Evolutionary conservation across 2,113 vertebrate species (phyloP).

Genomic region (Phaethornis superciliosus): DNA sequence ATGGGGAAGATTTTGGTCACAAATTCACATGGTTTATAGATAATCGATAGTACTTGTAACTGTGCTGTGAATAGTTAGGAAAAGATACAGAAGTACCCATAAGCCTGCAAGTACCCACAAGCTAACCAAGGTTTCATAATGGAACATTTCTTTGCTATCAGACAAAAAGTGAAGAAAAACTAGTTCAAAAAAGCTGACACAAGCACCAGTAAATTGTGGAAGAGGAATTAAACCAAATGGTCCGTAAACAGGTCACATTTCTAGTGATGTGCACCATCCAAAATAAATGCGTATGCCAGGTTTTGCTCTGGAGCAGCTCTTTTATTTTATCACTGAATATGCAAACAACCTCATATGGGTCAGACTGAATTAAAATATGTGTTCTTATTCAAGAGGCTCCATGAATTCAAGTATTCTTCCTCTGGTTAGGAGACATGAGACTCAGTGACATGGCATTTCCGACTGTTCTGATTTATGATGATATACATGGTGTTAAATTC

Average conservation of each 20-base stretch:
- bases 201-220: not conserved
- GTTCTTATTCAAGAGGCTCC: not conserved
- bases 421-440: not conserved
- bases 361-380: not conserved
- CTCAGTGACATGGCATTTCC: not conserved
- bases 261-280: not conserved
- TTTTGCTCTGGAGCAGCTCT: not conserved
- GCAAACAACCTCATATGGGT: not conserved
- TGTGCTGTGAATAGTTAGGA: not conserved
- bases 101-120: not conserved
- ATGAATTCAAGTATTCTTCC: not conserved
- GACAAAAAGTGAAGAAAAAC: not conserved
- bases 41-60: not conserved
- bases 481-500: not conserved
- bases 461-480: not conserved
- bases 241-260: not conserved
- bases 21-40: not conserved
- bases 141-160: not conserved
- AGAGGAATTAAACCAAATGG: not conserved
- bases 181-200: not conserved
- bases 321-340: not conserved
- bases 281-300: not conserved
- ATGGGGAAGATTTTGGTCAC: not conserved
- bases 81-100: not conserved
- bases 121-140: not conserved